Evolutionary conservation across 2,797 vertebrate species (phyloP).

Genomic region (Takifugu rubripes): DNA sequence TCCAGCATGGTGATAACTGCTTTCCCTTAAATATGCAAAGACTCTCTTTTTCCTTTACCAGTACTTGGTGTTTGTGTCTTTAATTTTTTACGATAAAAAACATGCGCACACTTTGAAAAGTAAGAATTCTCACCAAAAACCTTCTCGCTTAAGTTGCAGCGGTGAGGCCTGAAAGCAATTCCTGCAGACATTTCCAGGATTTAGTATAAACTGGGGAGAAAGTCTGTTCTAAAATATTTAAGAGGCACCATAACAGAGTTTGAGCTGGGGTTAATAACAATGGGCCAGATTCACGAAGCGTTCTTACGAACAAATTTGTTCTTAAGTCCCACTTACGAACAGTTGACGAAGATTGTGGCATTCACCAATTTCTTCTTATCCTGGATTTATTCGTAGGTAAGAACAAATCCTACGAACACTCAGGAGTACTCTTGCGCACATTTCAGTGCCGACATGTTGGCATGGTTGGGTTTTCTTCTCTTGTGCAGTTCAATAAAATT

Average conservation of each 20-base stretch:
- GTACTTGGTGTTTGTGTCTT: slow-evolving; percentile 22
- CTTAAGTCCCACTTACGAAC: too few species aligned
- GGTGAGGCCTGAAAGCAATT: background rate
- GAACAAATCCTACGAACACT: too few species aligned
- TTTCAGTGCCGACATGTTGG: too few species aligned
- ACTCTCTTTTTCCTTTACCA: slow-evolving; percentile 3
- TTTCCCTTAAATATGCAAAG: slow-evolving; percentile 23
- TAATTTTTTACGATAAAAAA: slow-evolving; percentile 25
- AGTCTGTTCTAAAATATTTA: background rate
- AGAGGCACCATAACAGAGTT: background rate
- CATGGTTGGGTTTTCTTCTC: too few species aligned
- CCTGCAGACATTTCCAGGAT: background rate
- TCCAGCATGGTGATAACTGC: slow-evolving; percentile 32
- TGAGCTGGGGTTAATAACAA: background rate
- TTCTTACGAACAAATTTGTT: too few species aligned
- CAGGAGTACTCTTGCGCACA: too few species aligned
- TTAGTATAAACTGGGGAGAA: slow-evolving; percentile 1
- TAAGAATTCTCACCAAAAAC: slow-evolving; percentile 5
- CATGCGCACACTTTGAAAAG: background rate
- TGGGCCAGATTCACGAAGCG: too few species aligned
- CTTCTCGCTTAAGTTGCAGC: slow-evolving; percentile 2
- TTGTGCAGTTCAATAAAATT: too few species aligned
- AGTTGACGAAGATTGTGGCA: too few species aligned
- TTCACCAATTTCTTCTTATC: too few species aligned
- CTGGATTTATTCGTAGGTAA: too few species aligned